Evolutionary conservation across 2,113 vertebrate genomes (phyloP), one percentile per base, ranked within the genome.

Genomic region (Mirza zaza): DNA sequence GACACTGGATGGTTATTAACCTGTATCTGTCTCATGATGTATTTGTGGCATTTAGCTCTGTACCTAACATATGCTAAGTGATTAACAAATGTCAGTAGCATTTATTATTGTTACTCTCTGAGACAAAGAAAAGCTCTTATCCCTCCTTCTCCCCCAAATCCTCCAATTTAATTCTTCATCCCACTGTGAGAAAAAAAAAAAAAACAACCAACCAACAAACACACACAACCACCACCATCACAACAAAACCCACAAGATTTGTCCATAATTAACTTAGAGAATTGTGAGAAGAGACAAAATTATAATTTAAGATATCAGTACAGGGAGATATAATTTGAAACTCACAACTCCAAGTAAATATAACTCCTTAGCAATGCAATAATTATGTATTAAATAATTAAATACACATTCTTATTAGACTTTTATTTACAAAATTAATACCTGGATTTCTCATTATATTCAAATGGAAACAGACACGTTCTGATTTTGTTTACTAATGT

Each of bases 31-130:
- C 79, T 94, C 42, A 34, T 88, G 83, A 97, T 86, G 27, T 68
- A 80, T 73, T 10, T 87, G 76, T 94, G 94, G 52, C 94, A 96
- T 96, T 97, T 96, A 96, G 65, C 39, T 94, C 87, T 94, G 75
- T 75, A 61, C 59, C 70, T 96, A 92, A 97, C 90, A 96, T 81
- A 82, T 42, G 27, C 85, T 92, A 77, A 96, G 61, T 92, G 91
- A 97, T 96, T 91, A 97, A 97, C 90, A 97, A 98, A 97, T 97
- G 97, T 88, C 96, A 97, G 76, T 63, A 94, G 82, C 71, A 94
- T 92, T 87, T 94, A 96, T 90, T 92, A 90, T n/a, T 96, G 65
- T 67, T 96, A 85, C 77, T 88, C 52, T 87, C 80, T 81, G 39
- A 95, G 45, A 87, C 45, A 80, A 95, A 90, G 48, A 55, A 86